Percentiles rank a stretch among this genome's conserved stretches.
Evolutionary conservation across 2,113 vertebrate species (phyloP).

Genomic region (Pterophyllum scalare): DNA sequence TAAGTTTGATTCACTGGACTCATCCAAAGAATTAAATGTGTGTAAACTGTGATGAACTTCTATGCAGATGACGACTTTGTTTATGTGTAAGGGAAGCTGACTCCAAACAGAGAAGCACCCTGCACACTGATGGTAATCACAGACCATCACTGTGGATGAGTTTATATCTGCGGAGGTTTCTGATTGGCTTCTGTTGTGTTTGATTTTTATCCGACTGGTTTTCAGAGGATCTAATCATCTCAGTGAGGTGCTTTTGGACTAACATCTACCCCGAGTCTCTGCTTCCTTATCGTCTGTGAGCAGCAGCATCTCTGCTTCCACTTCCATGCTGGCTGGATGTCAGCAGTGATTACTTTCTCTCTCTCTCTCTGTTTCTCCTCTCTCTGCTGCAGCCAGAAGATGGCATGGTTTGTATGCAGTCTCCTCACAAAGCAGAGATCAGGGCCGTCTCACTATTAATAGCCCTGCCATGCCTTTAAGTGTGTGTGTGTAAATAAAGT

Average conservation of each 20-base stretch:
- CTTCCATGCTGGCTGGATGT: neutral
- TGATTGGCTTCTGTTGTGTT: neutral
- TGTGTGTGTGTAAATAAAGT: conserved; percentile 69
- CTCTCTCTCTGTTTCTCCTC: neutral
- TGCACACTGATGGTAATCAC: neutral
- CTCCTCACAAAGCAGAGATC: conserved; percentile 62
- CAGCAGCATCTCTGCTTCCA: neutral
- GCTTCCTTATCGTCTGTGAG: neutral
- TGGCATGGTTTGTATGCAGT: conserved; percentile 87
- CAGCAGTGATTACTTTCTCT: neutral
- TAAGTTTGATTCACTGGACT: neutral
- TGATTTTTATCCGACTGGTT: neutral
- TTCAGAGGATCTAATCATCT: neutral
- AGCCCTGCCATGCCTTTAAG: conserved; percentile 70
- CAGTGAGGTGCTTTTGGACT: neutral
- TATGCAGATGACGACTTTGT: neutral
- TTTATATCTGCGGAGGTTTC: neutral
- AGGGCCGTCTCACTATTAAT: conserved; percentile 79
- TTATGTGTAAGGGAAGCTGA: neutral
- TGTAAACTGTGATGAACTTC: neutral
- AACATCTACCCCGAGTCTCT: neutral
- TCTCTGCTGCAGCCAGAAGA: conserved; percentile 86
- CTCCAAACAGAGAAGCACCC: neutral
- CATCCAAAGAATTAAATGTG: neutral
- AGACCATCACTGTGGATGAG: neutral